Base-by-base conservation (phyloP, 1,140 invertebrate species). In the Aphidius gifuensis region DNA sequence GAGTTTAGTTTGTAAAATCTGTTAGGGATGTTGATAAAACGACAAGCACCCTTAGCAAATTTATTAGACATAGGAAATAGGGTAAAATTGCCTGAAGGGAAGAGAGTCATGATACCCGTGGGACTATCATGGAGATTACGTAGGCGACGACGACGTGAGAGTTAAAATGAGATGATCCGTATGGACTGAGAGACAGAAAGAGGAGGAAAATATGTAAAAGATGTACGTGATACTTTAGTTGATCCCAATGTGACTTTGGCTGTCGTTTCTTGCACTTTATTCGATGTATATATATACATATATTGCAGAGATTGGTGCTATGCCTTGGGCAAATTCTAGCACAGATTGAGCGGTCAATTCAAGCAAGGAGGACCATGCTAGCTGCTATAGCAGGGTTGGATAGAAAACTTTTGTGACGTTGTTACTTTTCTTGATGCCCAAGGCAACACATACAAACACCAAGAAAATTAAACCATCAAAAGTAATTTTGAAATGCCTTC, bases 71-170 rank as follows among this genome's bases (percentile, higher is more conserved):
- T 4, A 32, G 23, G 23, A 32, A 32, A 32, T 32, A 4, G 23
- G 23, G 23, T 32, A 32, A 42, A 51, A 60, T 47, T 48, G 5
- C 46, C 57, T 58, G 38, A 32, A 58, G 57, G 46, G 49, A 48
- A 44, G 23, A 32, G 21, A 55, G 38, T 58, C 47, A 51, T 39
- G 39, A 60, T 42, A 11, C 58, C 47, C 58, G n/a, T 5, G 58
- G 58, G 58, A 60, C 58, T 51, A 60, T 60, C 58, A 60, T 2
- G 39, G 44, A 51, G 58, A 60, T 60, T 60, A 60, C 47, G 39
- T 43, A 60, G 58, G 46, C 58, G 48, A 47, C 32, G 55, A 57
- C 42, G 46, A 55, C 53, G 38, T 39, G 57, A 40, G 57, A 58
- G 23, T 32, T 47, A n/a, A 16, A 55, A 55, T 40, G 5, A 49